These are phyloP conservation scores for Babyrousa celebensis DNA, from an alignment of 2,797 vertebrate species.

Conservation along the genomic window DNA sequence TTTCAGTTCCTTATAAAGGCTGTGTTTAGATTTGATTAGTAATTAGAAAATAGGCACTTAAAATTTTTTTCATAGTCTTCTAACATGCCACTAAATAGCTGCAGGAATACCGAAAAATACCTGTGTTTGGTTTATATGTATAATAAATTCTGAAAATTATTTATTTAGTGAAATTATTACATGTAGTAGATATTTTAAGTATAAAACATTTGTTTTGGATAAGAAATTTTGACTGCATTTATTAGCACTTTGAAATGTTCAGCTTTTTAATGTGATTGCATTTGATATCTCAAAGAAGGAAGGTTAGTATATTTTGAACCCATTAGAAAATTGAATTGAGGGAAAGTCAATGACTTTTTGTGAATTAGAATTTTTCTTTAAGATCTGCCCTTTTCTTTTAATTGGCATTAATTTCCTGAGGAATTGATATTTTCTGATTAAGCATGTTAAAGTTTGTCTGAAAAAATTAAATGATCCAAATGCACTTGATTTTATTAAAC, in stretches of 20 bases:
- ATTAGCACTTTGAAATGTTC: conserved; percentile 64
- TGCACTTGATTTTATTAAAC: conserved; percentile 83
- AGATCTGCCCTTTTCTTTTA: conserved; percentile 78
- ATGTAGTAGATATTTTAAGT: conserved; percentile 63
- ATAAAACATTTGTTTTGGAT: conserved; percentile 57
- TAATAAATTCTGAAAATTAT: conserved; percentile 61
- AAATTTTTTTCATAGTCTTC: conserved; percentile 48
- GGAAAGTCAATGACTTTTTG: conserved; percentile 73
- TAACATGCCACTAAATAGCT: conserved; percentile 44
- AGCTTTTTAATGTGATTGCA: conserved; percentile 78
- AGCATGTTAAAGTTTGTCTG: conserved; percentile 77
- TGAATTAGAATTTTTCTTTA: conserved; percentile 83
- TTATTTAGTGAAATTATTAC: conserved; percentile 67
- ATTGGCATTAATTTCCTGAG: conserved; percentile 83
- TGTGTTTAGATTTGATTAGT: conserved; percentile 64
- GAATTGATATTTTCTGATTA: conserved; percentile 78
- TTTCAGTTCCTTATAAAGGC: conserved; percentile 50
- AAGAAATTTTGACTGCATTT: conserved; percentile 67
- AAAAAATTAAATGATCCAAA: conserved; percentile 71
- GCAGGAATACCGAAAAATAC: conserved; percentile 53
- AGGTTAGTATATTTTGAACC: conserved; percentile 81
- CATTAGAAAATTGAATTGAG: conserved; percentile 73
- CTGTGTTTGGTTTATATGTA: conserved; percentile 53
- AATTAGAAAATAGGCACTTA: conserved; percentile 59
- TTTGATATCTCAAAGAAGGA: conserved; percentile 81